These are phyloP conservation scores for Nerophis ophidion DNA, from an alignment of 2,113 vertebrate genomes.

Conservation along the genomic window DNA sequence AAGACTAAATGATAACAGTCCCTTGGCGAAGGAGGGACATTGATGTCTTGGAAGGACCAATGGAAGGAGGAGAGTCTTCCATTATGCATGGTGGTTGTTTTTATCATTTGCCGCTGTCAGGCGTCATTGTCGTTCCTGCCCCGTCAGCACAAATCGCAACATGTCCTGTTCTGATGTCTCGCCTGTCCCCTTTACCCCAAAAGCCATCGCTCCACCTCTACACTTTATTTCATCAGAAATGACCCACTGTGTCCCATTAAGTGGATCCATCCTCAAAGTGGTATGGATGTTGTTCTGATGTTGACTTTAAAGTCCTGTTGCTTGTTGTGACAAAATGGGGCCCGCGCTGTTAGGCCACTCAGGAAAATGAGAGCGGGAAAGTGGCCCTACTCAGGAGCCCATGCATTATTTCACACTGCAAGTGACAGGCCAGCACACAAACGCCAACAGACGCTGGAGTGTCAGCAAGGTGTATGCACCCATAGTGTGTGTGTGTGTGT, in stretches of 20 bases:
- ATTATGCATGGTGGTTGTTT: conserved; percentile 67
- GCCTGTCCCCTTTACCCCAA: conserved; percentile 4
- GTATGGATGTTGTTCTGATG: conserved; percentile 8
- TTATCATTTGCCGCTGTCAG: conserved; percentile 53
- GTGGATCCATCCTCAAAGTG: conserved; percentile 22
- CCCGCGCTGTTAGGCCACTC: conserved; percentile 42
- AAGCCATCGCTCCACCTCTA: background rate
- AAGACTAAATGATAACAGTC: background rate
- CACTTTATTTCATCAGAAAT: conserved; percentile 18
- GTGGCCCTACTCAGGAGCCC: conserved; percentile 40
- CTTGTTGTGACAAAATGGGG: conserved; percentile 39
- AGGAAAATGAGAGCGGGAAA: conserved; percentile 31
- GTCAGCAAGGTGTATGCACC: background rate
- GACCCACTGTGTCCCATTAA: conserved; percentile 47
- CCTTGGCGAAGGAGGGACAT: conserved; percentile 5
- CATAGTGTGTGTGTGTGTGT: background rate
- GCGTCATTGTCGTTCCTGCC: conserved; percentile 52
- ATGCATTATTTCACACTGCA: conserved; percentile 70
- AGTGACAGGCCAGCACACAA: conserved; percentile 58
- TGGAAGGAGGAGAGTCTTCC: conserved; percentile 44
- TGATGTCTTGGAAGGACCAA: conserved; percentile 28
- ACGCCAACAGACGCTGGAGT: conserved; percentile 42
- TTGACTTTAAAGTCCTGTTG: conserved; percentile 16
- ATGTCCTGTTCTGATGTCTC: conserved; percentile 36
- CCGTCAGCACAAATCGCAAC: conserved; percentile 51